A percentile compares a stretch with the other conserved stretches of the same genome.
Evolutionary conservation across 2,888 invertebrate genomes (phyloP).

Genomic region (Stenichneumon culpator): DNA sequence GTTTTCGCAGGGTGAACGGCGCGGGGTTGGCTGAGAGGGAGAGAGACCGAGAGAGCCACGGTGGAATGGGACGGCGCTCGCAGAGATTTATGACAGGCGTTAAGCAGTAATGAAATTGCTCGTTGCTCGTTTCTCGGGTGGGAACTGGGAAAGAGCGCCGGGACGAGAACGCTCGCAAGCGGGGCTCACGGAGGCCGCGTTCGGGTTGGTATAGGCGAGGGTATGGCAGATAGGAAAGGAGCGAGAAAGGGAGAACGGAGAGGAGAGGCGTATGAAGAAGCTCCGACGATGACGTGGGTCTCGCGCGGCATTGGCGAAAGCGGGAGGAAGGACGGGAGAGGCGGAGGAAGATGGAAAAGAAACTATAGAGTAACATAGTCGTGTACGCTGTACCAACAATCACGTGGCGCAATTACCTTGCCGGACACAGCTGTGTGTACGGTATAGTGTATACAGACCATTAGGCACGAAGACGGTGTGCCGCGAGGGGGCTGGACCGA

Average conservation of each 20-base stretch:
- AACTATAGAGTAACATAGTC: conserved; percentile 42
- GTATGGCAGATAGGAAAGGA: conserved; percentile 29
- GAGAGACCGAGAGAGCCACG: conserved; percentile 61
- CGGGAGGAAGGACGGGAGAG: conserved; percentile 48
- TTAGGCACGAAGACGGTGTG: conserved; percentile 10
- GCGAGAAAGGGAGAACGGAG: conserved; percentile 45
- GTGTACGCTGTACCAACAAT: conserved; percentile 79
- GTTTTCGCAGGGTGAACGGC: conserved; percentile 68
- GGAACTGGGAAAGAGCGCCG: conserved; percentile 74
- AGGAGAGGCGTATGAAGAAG: conserved; percentile 45
- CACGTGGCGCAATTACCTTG: conserved; percentile 84
- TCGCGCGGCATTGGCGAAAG: conserved; percentile 37
- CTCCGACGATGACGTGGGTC: conserved; percentile 55
- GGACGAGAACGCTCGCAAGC: conserved; percentile 56
- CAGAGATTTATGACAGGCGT: conserved; percentile 86
- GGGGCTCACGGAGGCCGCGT: conserved; percentile 29
- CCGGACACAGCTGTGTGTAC: conserved; percentile 77
- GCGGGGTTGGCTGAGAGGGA: conserved; percentile 67
- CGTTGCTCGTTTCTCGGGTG: conserved; percentile 84
- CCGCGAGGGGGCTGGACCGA: conserved; percentile 47
- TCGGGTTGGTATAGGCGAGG: conserved; percentile 45
- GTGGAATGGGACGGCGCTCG: conserved; percentile 77
- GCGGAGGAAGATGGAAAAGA: conserved; percentile 42
- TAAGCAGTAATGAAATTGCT: conserved; percentile 87
- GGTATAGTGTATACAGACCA: conserved; percentile 19